Base-by-base conservation (phyloP, 1,140 invertebrate genomes). In the Hypothenemus hampei region DNA sequence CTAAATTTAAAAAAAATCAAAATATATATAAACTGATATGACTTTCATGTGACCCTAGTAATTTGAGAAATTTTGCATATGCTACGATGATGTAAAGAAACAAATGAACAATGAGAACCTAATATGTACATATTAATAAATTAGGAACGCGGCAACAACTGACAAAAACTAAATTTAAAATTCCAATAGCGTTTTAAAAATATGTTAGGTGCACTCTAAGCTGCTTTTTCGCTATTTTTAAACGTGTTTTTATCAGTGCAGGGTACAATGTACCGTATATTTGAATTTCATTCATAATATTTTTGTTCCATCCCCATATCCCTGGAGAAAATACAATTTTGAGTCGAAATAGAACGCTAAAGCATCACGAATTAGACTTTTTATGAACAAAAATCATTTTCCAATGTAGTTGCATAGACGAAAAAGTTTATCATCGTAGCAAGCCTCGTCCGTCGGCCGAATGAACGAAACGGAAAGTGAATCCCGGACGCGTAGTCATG, bases 121-220 rank as follows among this genome's bases (percentile, higher is more conserved):
- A n/a, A n/a, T n/a, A n/a, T n/a, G n/a, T n/a, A n/a, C n/a, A n/a
- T n/a, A n/a, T n/a, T n/a, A n/a, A n/a, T n/a, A n/a, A 44, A 44
- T 23, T 3, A 8, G 6, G 49, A 51, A 51, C 49, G 39, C 18
- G 20, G 49, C 39, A 13, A 33, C 16, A 41, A 13, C 33, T 19
- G 35, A 51, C 22, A 41, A 51, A 50, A 60, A 60, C 58, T 60
- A 60, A 57, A 60, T 57, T 57, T 60, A 60, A 60, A 60, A 60
- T 60, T 57, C 58, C 33, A 51, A 60, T 57, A 57, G 48, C 54
- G 58, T 60, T 59, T 58, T 53, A 60, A 60, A 60, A 60, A 51
- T 60, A 60, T 60, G 53, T 60, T 60, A 60, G 57, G 54, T 60
- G 58, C 53, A 60, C 35, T 60, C 58, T 60, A 60, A 60, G 54